These are phyloP conservation scores for Noctua comes DNA, from an alignment of 2,888 invertebrate genomes.

Conservation along the genomic window DNA sequence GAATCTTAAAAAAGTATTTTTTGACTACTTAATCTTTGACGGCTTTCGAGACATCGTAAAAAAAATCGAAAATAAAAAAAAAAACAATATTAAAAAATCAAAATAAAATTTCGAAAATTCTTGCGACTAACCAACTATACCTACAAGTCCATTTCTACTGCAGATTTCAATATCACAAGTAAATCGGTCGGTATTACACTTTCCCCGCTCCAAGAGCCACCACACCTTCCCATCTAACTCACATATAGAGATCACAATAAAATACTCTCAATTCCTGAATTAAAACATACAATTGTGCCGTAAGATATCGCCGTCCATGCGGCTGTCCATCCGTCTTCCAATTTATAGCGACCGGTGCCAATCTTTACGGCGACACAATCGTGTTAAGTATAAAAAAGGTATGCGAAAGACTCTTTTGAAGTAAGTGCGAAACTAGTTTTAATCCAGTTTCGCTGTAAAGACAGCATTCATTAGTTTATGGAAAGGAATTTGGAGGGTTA, in stretches of 20 bases:
- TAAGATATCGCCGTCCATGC: constrained; percentile 44
- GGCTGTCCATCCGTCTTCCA: constrained; percentile 40
- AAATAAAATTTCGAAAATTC: too few relatives aligned
- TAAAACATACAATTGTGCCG: constrained; percentile 62
- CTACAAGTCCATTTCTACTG: not conserved
- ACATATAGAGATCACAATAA: constrained; percentile 54
- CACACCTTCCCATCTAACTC: constrained; percentile 21
- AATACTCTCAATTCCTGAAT: constrained; percentile 66
- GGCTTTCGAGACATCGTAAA: not conserved
- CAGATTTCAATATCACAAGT: not conserved
- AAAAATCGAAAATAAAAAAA: too few relatives aligned
- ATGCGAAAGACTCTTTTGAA: constrained; percentile 47
- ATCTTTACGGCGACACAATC: constrained; percentile 49
- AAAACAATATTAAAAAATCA: too few relatives aligned
- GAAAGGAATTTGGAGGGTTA: not conserved
- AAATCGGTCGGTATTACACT: not conserved
- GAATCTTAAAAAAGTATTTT: not conserved
- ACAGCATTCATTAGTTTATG: constrained; percentile 21
- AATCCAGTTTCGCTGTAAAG: constrained; percentile 19
- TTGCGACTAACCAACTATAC: not conserved
- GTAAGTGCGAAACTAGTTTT: constrained; percentile 60
- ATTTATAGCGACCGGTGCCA: constrained; percentile 56
- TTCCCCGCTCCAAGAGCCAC: constrained; percentile 29
- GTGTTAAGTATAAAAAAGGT: constrained; percentile 56
- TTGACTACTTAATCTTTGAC: not conserved